Conservation (phyloP, 2,888 invertebrate genomes). For the Agonopterix heracliana region DNA sequence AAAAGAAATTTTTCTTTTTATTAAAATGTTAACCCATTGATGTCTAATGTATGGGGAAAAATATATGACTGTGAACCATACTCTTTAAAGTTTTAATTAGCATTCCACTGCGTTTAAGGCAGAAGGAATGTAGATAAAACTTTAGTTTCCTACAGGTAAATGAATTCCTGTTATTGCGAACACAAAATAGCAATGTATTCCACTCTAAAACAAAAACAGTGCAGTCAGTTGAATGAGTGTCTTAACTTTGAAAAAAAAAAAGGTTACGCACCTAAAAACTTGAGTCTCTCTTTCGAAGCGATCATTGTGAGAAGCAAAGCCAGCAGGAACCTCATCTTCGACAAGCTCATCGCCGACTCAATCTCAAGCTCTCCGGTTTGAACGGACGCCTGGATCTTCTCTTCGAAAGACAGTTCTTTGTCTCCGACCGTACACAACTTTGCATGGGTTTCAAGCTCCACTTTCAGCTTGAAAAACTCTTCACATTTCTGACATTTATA, state of each 20-base stretch:
- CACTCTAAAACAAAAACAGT: conserved; percentile 55
- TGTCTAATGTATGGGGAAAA: conserved; percentile 9
- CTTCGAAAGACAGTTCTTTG: conserved; percentile 35
- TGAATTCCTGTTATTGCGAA: conserved; percentile 55
- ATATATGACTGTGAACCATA: background rate
- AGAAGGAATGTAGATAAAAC: no score
- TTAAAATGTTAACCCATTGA: conserved; percentile 7
- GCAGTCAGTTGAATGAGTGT: conserved; percentile 41
- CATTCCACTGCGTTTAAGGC: no score
- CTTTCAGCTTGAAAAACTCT: conserved; percentile 85
- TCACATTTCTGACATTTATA: conserved; percentile 86
- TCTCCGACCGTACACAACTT: conserved; percentile 60
- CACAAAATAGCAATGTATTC: conserved; percentile 65
- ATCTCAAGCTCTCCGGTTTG: conserved; percentile 53
- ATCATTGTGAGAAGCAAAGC: conserved; percentile 89
- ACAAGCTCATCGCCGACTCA: conserved; percentile 78
- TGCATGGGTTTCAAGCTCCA: conserved; percentile 80
- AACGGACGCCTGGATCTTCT: conserved; percentile 36
- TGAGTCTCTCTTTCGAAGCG: conserved; percentile 85
- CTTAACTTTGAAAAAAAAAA: conserved; percentile 18
- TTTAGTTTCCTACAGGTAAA: conserved; percentile 8
- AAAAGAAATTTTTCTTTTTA: background rate
- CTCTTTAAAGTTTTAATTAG: no score
- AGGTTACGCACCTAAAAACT: conserved; percentile 81
- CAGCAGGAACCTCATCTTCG: conserved; percentile 85